Evolutionary conservation across 1,140 invertebrate genomes (phyloP), one percentile per base, ranked within the genome.

Genomic region (Drosophila mauritiana): DNA sequence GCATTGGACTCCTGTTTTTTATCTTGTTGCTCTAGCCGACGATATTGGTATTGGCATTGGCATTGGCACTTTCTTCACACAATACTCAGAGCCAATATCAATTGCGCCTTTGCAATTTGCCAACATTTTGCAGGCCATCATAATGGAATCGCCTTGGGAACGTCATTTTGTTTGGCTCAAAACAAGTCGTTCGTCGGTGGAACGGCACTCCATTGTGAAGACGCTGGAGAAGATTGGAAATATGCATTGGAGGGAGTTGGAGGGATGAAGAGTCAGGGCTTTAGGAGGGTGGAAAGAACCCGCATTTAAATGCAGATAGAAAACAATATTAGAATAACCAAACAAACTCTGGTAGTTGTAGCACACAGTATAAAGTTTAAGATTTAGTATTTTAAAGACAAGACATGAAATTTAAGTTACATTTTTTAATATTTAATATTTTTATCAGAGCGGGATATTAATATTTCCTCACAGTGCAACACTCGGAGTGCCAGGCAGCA

Each of bases 141-240:
- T 86, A 86, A 86, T 86, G 69, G 83, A 88, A 86, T 86, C 81
- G 83, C 83, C 83, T 86, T 88, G 83, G 83, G 83, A 86, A 86
- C 83, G 83, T 79, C 83, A 85, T 77, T 85, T 80, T 85, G 73
- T 86, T 57, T 64, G 81, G 78, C 82, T 85, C 78, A 82, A 86
- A 86, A 88, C 83, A 86, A 86, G 83, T 88, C 75, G 75, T 63
- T 73, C 80, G 57, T 59, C 62, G 51, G 48, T 56, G 36, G 52
- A 54, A 65, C 22, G 52, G 51, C 64, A 53, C 31, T 22, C 40
- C 34, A 48, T 55, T 73, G 34, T 43, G 34, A 40, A 36, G 63
- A 68, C 12, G 39, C 45, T 69, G 55, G 34, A 45, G 40, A 22
- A 68, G 70, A 57, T 58, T 43, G 76, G 43, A 15, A 62, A 59